phyloP scores from a whole-genome alignment of 2,888 invertebrate species.

The Macrosoma leucophasiata region DNA sequence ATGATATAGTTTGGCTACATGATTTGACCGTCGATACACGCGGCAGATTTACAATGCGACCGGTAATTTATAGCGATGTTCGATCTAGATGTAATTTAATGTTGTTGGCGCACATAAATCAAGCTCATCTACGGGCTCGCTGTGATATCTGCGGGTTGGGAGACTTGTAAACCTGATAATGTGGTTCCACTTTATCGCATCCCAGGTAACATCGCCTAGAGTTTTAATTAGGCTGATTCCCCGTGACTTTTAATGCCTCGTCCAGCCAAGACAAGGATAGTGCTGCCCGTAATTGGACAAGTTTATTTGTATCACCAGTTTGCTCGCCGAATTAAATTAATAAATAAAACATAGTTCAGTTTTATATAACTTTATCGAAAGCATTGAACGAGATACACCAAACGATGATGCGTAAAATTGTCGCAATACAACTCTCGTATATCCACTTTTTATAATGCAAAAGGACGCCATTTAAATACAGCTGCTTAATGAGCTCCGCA shows the following conservation, averaged over 20 bases:
- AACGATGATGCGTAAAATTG: no score
- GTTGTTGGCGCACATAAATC: constrained; percentile 68
- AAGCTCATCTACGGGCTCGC: constrained; percentile 56
- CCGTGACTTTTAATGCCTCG: constrained; percentile 13
- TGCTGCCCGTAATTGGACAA: no score
- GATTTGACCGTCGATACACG: constrained; percentile 66
- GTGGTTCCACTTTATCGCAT: constrained; percentile 38
- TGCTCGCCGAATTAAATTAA: no score
- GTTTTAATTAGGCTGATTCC: constrained; percentile 40
- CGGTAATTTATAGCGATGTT: constrained; percentile 70
- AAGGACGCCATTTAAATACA: no score
- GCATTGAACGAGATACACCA: no score
- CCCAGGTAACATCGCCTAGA: constrained; percentile 33
- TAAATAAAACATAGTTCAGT: no score
- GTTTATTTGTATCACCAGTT: no score
- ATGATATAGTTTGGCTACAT: constrained; percentile 57
- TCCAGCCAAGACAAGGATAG: no score
- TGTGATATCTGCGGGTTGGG: constrained; percentile 50
- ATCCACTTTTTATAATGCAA: no score
- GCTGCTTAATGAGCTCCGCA: no score
- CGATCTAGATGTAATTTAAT: constrained; percentile 74
- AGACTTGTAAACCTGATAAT: constrained; percentile 54
- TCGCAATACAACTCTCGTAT: no score
- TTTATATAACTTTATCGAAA: no score
- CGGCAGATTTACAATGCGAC: constrained; percentile 70